Base-by-base conservation (phyloP, 2,888 invertebrate species). In the Aphodius granarius region DNA sequence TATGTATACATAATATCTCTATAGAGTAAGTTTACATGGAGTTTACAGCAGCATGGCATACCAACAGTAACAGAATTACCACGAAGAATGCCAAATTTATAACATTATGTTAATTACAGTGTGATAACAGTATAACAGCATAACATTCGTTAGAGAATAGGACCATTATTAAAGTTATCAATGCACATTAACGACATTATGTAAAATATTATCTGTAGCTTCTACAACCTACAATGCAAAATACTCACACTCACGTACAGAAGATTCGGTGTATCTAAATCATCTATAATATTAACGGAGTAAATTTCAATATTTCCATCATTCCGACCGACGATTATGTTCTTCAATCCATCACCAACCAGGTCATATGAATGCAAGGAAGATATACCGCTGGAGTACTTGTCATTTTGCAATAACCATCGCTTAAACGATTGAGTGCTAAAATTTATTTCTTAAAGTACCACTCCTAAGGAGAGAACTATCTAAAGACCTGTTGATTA, bases 221-320 rank as follows among this genome's bases (percentile, higher is more conserved):
- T n/a, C n/a, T n/a, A n/a, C n/a, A n/a, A n/a, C n/a, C n/a, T n/a
- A n/a, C n/a, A n/a, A n/a, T n/a, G n/a, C n/a, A n/a, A n/a, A n/a
- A 43, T 72, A 80, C 89, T 86, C 85, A 92, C 92, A 82, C 90
- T 89, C 74, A 88, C 87, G 84, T 89, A 92, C 81, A 92, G 88
- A 23, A 91, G 85, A 13, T 88, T 85, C 0, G 92, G 89, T 78
- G 89, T 78, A 20, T 86, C 88, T 70, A 88, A 86, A 74, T 89
- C 89, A 78, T 91, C 89, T n/a, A 87, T 87, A 62, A 89, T 86
- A 75, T 90, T 88, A 64, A 90, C 84, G 19, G 90, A 89, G 80
- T 92, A 94, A n/a, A 95, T 91, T 86, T 95, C 94, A 23, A 96
- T 89, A 15, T 90, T 89, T 15, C 96, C 96, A 87, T 96, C 95